Evolutionary conservation across 30 jellyfish, hydroid and myxozoan genomes (phyloP).

Genomic region (Aurelia aurita complex sp. Pacific): DNA sequence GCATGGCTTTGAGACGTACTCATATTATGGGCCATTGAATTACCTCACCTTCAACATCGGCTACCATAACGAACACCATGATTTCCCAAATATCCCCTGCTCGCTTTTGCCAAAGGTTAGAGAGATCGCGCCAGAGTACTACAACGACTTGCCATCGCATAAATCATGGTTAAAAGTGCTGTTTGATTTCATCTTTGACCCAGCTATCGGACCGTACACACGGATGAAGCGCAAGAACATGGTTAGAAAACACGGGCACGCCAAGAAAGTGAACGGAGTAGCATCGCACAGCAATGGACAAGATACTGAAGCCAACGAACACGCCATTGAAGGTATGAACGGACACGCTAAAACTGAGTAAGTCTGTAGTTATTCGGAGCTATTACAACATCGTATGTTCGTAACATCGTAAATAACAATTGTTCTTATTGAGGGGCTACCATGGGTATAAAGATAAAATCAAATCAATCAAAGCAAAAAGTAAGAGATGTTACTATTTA

Average conservation of each 20-base stretch:
- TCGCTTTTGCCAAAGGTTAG: constrained; percentile 94
- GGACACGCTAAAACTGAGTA: background rate
- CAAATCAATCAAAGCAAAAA: too few species aligned
- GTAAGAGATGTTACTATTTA: too few species aligned
- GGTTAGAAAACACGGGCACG: constrained; percentile 10
- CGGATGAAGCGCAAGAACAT: constrained; percentile 81
- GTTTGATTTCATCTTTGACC: constrained; percentile 79
- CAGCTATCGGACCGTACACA: constrained; percentile 90
- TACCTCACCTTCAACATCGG: constrained; percentile 93
- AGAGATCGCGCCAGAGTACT: constrained; percentile 94
- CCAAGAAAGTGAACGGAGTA: constrained; percentile 1
- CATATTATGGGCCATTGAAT: constrained; percentile 91
- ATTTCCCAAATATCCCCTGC: constrained; percentile 96
- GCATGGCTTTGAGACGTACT: constrained; percentile 85
- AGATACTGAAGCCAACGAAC: background rate
- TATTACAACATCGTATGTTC: too few species aligned
- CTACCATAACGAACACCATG: constrained; percentile 97
- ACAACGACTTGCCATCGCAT: constrained; percentile 86
- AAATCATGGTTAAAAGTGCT: constrained; percentile 91
- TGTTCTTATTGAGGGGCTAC: too few species aligned
- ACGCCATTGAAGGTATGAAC: background rate
- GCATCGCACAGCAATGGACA: constrained; percentile 9
- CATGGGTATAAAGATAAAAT: too few species aligned
- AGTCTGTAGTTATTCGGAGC: too few species aligned
- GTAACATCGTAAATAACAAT: too few species aligned